A percentile compares a stretch with the other conserved stretches of the same genome.
Evolutionary conservation across 2,797 vertebrate genomes (phyloP).

Genomic region (Emydoidea blandingii): DNA sequence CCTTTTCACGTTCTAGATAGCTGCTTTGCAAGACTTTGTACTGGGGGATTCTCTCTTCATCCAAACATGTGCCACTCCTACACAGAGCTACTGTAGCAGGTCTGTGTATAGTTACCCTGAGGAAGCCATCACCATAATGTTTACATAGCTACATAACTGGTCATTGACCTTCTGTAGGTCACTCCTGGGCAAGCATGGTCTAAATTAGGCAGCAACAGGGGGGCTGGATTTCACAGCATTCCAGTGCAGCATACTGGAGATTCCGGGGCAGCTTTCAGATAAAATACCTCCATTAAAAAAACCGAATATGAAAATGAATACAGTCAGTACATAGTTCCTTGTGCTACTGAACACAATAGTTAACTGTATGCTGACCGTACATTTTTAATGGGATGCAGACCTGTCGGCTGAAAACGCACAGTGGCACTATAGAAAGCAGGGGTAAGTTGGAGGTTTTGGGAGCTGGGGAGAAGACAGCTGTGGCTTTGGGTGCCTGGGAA

Average conservation of each 20-base stretch:
- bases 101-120: background rate
- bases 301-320: background rate
- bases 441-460: background rate
- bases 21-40: background rate
- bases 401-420: background rate
- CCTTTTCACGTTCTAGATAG: background rate
- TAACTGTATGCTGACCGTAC: background rate
- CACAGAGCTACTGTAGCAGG: background rate
- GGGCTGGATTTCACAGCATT: fast-evolving
- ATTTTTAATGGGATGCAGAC: background rate
- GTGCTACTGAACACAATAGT: background rate
- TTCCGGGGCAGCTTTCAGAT: fast-evolving
- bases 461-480: background rate
- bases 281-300: background rate
- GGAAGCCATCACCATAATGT: background rate
- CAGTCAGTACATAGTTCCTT: background rate
- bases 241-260: fast-evolving
- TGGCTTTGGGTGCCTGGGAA: background rate
- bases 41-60: background rate
- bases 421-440: background rate
- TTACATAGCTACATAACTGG: background rate
- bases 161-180: background rate
- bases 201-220: background rate
- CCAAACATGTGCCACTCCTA: background rate
- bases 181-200: fast-evolving